These are phyloP conservation scores for Sardina pilchardus DNA, from an alignment of 2,113 vertebrate species.

Conservation along the genomic window DNA sequence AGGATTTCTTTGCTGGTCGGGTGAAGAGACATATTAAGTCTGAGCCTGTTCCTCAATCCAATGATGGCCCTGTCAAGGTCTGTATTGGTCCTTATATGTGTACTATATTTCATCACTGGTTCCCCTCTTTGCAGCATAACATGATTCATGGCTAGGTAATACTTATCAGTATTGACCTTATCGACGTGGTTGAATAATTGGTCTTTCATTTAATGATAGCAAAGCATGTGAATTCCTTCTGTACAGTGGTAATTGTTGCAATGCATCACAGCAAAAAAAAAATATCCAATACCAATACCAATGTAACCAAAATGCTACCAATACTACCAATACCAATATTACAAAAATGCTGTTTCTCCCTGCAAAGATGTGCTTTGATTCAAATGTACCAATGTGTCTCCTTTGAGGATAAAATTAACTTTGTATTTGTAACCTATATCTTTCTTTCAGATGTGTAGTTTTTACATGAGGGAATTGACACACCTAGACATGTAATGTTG, in stretches of 20 bases:
- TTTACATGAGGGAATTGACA: not conserved
- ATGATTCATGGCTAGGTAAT: not conserved
- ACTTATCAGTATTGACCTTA: not conserved
- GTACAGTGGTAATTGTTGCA: not conserved
- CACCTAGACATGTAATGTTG: not conserved
- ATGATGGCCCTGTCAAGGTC: conserved; percentile 68
- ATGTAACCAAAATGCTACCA: not conserved
- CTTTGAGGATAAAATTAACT: not conserved
- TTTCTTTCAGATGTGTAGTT: no score
- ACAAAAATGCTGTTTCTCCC: not conserved
- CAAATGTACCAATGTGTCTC: not conserved
- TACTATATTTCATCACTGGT: not conserved
- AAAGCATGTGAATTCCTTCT: not conserved
- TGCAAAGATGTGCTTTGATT: not conserved
- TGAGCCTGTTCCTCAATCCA: conserved; percentile 67
- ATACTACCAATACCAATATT: no score
- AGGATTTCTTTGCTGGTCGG: conserved; percentile 67
- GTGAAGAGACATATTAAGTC: conserved; percentile 73
- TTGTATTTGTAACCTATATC: no score
- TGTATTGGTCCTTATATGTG: conserved; percentile 15
- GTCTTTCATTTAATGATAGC: not conserved
- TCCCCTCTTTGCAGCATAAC: not conserved
- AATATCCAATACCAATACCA: no score
- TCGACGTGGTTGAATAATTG: not conserved
- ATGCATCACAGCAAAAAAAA: not conserved